Evolutionary conservation across 2,113 vertebrate species (phyloP).

Genomic region (Calyptommatus sinebrachiatus): DNA sequence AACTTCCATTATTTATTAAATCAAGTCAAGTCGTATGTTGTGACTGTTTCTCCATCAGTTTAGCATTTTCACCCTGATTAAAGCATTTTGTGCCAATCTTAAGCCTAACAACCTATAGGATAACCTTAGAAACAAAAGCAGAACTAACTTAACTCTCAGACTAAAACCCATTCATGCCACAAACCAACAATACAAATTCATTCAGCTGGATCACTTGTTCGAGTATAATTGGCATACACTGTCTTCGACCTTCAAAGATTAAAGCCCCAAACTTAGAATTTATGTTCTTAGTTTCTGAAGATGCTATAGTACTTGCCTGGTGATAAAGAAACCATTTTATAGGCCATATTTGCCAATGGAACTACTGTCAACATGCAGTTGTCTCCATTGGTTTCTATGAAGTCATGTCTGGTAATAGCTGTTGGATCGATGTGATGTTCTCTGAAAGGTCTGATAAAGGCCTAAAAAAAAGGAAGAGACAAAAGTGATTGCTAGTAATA

Average conservation of each 20-base stretch:
- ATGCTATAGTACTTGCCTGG: constrained; percentile 72
- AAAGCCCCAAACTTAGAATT: background rate
- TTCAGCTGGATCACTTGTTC: background rate
- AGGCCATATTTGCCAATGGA: constrained; percentile 90
- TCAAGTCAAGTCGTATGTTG: no score
- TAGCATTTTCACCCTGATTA: background rate
- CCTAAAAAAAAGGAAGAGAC: constrained; percentile 67
- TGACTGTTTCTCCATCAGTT: background rate
- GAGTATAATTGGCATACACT: background rate
- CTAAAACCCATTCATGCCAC: no score
- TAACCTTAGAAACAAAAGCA: no score
- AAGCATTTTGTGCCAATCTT: no score
- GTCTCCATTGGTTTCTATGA: constrained; percentile 98
- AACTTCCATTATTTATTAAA: background rate
- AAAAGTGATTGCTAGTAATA: background rate
- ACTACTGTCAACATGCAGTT: constrained; percentile 94
- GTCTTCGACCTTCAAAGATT: background rate
- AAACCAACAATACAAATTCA: background rate
- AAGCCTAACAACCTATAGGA: no score
- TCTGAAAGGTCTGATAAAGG: constrained; percentile 95
- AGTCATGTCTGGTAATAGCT: constrained; percentile 96
- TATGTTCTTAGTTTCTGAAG: background rate
- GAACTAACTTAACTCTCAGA: no score
- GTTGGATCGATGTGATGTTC: constrained; percentile 99
- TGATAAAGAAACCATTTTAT: constrained; percentile 84